Percentiles rank a stretch among this genome's conserved stretches.
Conservation (phyloP, 2,797 vertebrate genomes). For the Hemitrygon akajei region DNA sequence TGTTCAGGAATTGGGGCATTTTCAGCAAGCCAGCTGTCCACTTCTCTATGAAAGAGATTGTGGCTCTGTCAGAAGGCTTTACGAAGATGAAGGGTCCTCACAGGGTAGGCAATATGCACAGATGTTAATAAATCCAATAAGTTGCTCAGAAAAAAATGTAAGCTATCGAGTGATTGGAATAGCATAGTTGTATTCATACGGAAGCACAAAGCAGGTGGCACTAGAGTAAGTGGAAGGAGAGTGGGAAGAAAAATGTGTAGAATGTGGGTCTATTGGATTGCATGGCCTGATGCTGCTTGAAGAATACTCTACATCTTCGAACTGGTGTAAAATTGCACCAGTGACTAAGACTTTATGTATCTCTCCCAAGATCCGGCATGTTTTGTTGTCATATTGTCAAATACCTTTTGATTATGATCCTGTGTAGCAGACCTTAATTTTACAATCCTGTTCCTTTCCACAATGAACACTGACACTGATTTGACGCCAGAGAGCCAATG, state of each 20-base stretch:
- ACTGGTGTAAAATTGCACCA: too few relatives aligned
- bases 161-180: not conserved
- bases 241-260: not conserved
- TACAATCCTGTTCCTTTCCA: not conserved
- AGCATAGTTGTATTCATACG: not conserved
- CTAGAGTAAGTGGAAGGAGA: not conserved
- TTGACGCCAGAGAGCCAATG: not conserved
- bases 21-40: too few relatives aligned
- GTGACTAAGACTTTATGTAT: too few relatives aligned
- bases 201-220: not conserved
- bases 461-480: not conserved
- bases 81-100: not conserved
- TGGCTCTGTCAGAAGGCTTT: not conserved
- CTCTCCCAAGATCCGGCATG: too few relatives aligned
- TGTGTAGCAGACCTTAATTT: too few relatives aligned
- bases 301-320: not conserved
- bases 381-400: too few relatives aligned
- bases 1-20: too few relatives aligned
- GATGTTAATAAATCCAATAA: not conserved
- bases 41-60: too few relatives aligned
- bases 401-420: too few relatives aligned
- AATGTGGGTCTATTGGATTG: not conserved
- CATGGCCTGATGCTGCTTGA: not conserved
- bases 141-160: not conserved
- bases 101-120: not conserved